Evolutionary conservation across 2,888 invertebrate species (phyloP).

Genomic region (Apamea monoglypha): DNA sequence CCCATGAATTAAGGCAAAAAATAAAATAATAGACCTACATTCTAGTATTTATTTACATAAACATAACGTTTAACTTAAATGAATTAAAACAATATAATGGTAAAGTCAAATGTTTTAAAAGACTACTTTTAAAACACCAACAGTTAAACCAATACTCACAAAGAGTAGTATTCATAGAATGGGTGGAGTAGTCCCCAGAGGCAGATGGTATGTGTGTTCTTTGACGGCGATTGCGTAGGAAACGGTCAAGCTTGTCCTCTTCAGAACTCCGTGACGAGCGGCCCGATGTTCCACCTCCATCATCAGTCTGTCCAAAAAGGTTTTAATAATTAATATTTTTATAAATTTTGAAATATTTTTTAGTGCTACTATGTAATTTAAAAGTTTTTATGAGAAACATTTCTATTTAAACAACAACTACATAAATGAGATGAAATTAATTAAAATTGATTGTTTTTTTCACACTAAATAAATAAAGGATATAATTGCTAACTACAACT

Average conservation of each 20-base stretch:
- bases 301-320: slow-evolving; percentile 91
- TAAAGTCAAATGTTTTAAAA: not conserved
- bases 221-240: slow-evolving; percentile 85
- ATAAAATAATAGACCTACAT: too few species aligned
- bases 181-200: slow-evolving; percentile 83
- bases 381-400: not conserved
- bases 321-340: not conserved
- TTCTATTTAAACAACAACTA: slow-evolving; percentile 1
- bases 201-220: slow-evolving; percentile 84
- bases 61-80: not conserved
- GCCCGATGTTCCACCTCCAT: slow-evolving; percentile 85
- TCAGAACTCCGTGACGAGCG: slow-evolving; percentile 89
- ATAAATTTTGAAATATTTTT: not conserved
- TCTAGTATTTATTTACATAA: not conserved
- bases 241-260: slow-evolving; percentile 91
- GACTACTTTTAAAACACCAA: not conserved
- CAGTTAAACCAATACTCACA: slow-evolving; percentile 76
- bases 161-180: slow-evolving; percentile 87
- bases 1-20: too few species aligned
- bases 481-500: not conserved
- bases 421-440: not conserved
- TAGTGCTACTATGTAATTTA: not conserved
- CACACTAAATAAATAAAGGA: not conserved
- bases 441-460: not conserved
- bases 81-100: not conserved